These are phyloP conservation scores for Sussaba pulchella DNA, from an alignment of 2,888 invertebrate species.

Conservation along the genomic window DNA sequence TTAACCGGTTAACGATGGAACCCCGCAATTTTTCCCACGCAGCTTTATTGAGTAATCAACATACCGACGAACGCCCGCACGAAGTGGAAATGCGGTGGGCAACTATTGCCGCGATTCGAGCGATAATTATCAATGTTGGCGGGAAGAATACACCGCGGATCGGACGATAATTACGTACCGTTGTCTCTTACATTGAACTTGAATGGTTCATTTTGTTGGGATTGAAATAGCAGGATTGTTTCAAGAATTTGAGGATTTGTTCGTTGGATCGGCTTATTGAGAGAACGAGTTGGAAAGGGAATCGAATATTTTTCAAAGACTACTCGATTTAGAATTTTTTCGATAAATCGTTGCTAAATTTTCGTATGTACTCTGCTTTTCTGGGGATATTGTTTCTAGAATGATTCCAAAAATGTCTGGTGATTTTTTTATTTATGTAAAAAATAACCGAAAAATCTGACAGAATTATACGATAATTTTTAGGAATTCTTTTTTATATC, in stretches of 20 bases:
- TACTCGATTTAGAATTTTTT: no score
- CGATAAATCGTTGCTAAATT: no score
- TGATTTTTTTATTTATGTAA: no score
- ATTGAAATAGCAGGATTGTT: neutral
- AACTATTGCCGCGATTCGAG: constrained; percentile 19
- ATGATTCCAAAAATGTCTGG: neutral
- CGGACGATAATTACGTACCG: constrained; percentile 11
- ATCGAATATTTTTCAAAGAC: no score
- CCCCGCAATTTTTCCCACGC: constrained; percentile 56
- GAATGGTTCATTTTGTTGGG: neutral
- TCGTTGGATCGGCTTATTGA: neutral
- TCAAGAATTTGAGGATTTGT: no score
- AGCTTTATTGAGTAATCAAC: constrained; percentile 60
- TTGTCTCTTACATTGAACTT: neutral
- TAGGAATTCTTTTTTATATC: no score
- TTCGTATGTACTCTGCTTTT: no score
- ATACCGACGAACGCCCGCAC: constrained; percentile 62
- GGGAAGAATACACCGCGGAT: constrained; percentile 12
- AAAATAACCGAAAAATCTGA: no score
- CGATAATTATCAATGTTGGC: neutral
- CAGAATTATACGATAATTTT: no score
- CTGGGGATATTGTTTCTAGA: no score
- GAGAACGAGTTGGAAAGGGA: no score
- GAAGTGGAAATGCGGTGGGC: constrained; percentile 39
- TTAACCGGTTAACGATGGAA: constrained; percentile 29